Base-by-base conservation (phyloP, 1,140 invertebrate genomes). In the Bathynomus jamesi region DNA sequence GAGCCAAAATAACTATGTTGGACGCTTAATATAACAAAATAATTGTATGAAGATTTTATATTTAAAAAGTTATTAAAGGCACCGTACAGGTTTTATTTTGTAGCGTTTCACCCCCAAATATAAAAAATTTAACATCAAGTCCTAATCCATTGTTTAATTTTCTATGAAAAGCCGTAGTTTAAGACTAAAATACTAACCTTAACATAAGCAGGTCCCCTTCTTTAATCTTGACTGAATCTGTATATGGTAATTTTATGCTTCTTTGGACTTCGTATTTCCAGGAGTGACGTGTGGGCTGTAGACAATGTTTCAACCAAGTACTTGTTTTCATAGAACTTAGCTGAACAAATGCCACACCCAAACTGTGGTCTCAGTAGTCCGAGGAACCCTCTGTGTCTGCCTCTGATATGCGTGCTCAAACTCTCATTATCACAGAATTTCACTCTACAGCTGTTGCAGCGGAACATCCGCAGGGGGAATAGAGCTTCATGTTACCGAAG, bases 361-460 rank as follows among this genome's bases (percentile, higher is more conserved):
- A 73, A 76, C 65, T 73, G 71, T 13, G 75, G 75, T n/a, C 75
- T 65, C n/a, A 76, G 24, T 27, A 76, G 40, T 31, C 67, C 67
- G 17, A 76, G 40, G 28, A 76, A 65, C 1, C 75, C 75, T n/a
- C 64, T 65, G 31, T 76, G 75, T 24, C 70, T 68, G 10, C 62
- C 25, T 21, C 71, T 67, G 21, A 76, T 76, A 53, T 76, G 75
- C 21, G 53, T 46, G 29, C 69, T 64, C 28, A 76, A 61, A 66
- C 70, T 73, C 40, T 73, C 72, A 53, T 73, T 76, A 30, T 76
- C 75, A 66, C 75, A 76, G 40, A 73, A 76, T 31, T 76, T 76
- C 1, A 73, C 70, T 4, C 69, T 67, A n/a, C 75, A 76, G 30
- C 66, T 67, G 65, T 73, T 76, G 65, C 75, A 76, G 3, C 75